Evolutionary conservation across 2,797 vertebrate species (phyloP).

Genomic region (Fratercula arctica): DNA sequence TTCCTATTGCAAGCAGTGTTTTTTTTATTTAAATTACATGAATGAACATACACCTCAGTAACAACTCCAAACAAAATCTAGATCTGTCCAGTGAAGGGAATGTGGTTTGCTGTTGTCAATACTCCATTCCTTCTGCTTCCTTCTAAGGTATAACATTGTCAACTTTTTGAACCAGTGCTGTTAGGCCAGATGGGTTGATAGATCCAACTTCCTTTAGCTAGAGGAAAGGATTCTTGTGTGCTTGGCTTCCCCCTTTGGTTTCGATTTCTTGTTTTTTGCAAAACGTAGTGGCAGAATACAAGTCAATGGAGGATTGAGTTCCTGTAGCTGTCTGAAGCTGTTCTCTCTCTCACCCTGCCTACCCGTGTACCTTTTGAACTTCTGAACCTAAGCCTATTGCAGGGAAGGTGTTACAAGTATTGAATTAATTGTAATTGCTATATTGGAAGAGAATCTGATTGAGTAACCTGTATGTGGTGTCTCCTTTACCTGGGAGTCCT

Average conservation of each 20-base stretch:
- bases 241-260: background rate
- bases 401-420: background rate
- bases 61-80: background rate
- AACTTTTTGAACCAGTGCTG: background rate
- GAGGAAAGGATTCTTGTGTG: background rate
- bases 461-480: background rate
- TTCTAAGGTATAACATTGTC: background rate
- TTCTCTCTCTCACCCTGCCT: background rate
- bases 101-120: background rate
- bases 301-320: background rate
- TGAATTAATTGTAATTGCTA: background rate
- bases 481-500: background rate
- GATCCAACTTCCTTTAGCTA: background rate
- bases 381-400: background rate
- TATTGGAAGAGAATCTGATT: background rate
- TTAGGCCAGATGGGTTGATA: background rate
- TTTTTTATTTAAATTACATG: background rate
- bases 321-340: background rate
- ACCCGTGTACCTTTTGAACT: background rate
- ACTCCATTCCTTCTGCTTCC: background rate
- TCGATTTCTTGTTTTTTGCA: background rate
- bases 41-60: background rate
- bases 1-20: background rate
- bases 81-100: background rate
- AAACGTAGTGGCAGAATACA: background rate